Base-by-base conservation (phyloP, 1,140 invertebrate species). In the Diorhabda sublineata region DNA sequence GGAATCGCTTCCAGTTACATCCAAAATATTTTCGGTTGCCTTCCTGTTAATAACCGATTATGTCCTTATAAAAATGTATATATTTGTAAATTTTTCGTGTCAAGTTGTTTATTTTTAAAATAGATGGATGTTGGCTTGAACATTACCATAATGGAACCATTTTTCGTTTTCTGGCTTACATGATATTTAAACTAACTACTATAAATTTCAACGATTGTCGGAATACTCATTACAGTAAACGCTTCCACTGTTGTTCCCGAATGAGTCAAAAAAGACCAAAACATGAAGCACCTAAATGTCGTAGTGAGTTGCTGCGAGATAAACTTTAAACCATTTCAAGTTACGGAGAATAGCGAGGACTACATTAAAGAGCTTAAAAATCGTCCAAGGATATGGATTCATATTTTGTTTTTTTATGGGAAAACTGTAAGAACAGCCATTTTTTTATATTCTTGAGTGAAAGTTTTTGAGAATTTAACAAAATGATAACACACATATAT, bases 261-360 rank as follows among this genome's bases (percentile, higher is more conserved):
- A 61, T 61, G 59, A 61, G 26, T 42, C 59, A 61, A 61, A 61
- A 26, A 61, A 43, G 59, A 61, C 59, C 4, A 61, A 61, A 61
- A 61, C 26, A 41, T 42, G 42, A 41, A 41, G 59, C 8, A 7
- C 59, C 59, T 8, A 43, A 42, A 61, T 61, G 42, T 41, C 59
- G 59, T n/a, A 8, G 4, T 4, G 47, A 52, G 47, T 8, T 52
- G 59, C 47, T 52, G 4, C 4, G 47, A 52, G 47, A 52, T 52
- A 52, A 52, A 52, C 47, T 61, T 61, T 61, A 41, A 61, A 8
- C 59, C 59, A 43, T 8, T 43, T 61, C 26, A 9, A 61, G 59
- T 42, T 42, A 8, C 8, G 59, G 3, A 41, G 9, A 42, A 61
- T 61, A n/a, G 8, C 8, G 5, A 43, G 11, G 58, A 42, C 26